These are phyloP conservation scores for Chitala chitala DNA, from an alignment of 2,113 vertebrate species.

Conservation along the genomic window DNA sequence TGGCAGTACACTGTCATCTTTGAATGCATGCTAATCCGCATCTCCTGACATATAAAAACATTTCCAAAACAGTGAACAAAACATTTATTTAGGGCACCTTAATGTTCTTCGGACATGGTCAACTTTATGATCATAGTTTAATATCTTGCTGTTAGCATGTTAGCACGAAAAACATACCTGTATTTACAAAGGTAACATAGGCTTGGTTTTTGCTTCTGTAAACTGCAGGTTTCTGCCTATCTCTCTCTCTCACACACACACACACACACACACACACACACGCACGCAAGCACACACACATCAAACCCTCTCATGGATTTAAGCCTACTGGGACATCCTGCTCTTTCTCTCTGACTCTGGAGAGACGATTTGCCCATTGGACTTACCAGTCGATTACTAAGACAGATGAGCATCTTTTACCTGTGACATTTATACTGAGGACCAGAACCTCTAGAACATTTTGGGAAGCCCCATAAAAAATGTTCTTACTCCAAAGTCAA, in stretches of 20 bases:
- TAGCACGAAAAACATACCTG: too few species aligned
- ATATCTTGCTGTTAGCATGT: not conserved
- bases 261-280: not conserved
- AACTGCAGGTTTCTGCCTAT: not conserved
- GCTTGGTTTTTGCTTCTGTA: not conserved
- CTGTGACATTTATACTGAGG: slow-evolving; percentile 16
- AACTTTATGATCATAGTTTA: too few species aligned
- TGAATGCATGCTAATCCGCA: not conserved
- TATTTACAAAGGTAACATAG: too few species aligned
- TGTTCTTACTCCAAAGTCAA: not conserved
- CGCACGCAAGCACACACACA: not conserved
- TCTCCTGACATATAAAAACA: not conserved
- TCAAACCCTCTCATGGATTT: too few species aligned
- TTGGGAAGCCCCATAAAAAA: not conserved
- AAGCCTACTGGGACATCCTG: not conserved
- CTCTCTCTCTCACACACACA: not conserved
- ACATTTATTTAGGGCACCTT: not conserved
- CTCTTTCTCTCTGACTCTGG: slow-evolving; percentile 5
- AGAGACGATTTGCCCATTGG: slow-evolving; percentile 14
- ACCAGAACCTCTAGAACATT: not conserved
- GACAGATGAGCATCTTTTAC: slow-evolving; percentile 6
- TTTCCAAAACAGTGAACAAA: not conserved
- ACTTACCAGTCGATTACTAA: slow-evolving; percentile 22
- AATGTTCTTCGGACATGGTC: not conserved
- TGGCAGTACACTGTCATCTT: not conserved